Percentiles rank a stretch among this genome's conserved stretches.
Evolutionary conservation across 2,888 invertebrate genomes (phyloP).

Genomic region (Eupithecia tripunctaria): DNA sequence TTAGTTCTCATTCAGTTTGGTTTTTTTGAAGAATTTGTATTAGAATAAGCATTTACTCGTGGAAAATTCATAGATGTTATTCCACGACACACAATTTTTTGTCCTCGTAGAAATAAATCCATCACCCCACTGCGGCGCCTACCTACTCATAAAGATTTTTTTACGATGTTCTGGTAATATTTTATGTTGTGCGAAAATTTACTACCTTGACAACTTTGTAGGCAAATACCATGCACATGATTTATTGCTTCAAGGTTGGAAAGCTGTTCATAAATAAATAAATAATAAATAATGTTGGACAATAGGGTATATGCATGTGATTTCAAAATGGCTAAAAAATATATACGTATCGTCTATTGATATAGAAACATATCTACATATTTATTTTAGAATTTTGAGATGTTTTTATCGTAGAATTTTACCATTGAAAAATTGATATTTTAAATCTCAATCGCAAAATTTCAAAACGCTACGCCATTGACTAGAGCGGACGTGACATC

Average conservation of each 20-base stretch:
- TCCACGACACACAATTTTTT: conserved; percentile 30
- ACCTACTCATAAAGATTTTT: conserved; percentile 63
- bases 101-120: conserved; percentile 57
- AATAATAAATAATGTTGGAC: too few relatives aligned
- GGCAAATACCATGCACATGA: conserved; percentile 28
- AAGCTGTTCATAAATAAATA: too few relatives aligned
- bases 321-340: too few relatives aligned
- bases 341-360: too few relatives aligned
- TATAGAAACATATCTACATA: too few relatives aligned
- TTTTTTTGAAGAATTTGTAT: neutral
- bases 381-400: too few relatives aligned
- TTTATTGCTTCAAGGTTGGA: conserved; percentile 13
- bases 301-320: too few relatives aligned
- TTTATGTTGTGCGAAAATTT: conserved; percentile 63
- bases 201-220: conserved; percentile 45
- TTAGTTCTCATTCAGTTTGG: neutral
- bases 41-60: neutral
- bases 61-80: neutral
- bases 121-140: conserved; percentile 56
- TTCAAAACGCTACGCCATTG: too few relatives aligned
- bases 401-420: too few relatives aligned
- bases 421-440: too few relatives aligned
- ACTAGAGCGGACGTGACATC: too few relatives aligned
- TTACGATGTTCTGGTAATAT: conserved; percentile 64
- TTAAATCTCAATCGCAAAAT: too few relatives aligned